These are phyloP conservation scores for Phataginus tetradactyla DNA, from an alignment of 2,797 vertebrate genomes.

Conservation along the genomic window DNA sequence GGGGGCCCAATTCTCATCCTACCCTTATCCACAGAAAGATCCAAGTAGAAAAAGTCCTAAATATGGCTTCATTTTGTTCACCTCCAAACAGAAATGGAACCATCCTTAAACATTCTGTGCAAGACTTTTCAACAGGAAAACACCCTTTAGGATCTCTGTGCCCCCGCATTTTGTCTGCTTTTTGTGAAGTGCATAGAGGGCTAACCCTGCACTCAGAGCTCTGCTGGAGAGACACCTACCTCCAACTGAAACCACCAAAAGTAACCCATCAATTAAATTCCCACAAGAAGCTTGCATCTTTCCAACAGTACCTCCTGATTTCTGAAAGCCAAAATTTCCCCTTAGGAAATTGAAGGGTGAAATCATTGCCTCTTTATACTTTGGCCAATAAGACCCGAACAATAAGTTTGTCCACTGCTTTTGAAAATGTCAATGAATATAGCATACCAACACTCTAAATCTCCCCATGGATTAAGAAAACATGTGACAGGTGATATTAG, in stretches of 20 bases:
- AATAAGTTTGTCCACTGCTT: not conserved
- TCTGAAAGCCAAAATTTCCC: not conserved
- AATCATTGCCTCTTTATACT: not conserved
- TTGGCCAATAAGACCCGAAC: not conserved
- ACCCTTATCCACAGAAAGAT: not conserved
- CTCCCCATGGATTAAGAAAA: conserved; percentile 9
- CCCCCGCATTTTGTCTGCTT: not conserved
- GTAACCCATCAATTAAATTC: not conserved
- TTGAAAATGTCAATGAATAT: conserved; percentile 1
- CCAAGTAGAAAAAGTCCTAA: not conserved
- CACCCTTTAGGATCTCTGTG: no score
- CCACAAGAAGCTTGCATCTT: not conserved
- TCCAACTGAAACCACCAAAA: not conserved
- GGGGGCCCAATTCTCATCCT: not conserved
- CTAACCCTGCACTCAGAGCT: not conserved
- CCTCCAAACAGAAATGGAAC: conserved; percentile 10
- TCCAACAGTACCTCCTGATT: not conserved
- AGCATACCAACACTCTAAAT: not conserved
- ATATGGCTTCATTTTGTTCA: not conserved
- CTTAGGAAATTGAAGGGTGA: conserved; percentile 7
- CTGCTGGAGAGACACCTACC: not conserved
- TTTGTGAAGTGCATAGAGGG: not conserved
- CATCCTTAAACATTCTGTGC: not conserved
- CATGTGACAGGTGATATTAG: not conserved
- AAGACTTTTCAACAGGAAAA: not conserved